Evolutionary conservation across 2,888 invertebrate species (phyloP).

Genomic region (Pyrgus malvae): DNA sequence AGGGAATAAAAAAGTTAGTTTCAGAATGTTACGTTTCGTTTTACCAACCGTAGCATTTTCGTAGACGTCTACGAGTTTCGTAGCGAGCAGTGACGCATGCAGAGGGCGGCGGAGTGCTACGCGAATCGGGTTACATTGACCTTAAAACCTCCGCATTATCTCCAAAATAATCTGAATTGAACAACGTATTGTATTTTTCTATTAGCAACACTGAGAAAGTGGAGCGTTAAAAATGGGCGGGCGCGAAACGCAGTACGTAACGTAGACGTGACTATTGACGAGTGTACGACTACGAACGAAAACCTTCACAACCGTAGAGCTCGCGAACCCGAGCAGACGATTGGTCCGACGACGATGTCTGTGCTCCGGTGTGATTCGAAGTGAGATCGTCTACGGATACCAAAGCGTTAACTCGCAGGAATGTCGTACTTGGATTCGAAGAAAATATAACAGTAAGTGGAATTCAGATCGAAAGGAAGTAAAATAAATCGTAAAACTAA

Average conservation of each 20-base stretch:
- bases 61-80: slow-evolving; percentile 72
- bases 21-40: slow-evolving; percentile 34
- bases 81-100: slow-evolving; percentile 67
- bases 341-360: slow-evolving; percentile 20
- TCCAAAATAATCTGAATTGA: slow-evolving; percentile 35
- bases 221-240: slow-evolving; percentile 22
- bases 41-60: slow-evolving; percentile 44
- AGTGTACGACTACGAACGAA: slow-evolving; percentile 32
- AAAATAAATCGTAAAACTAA: not conserved
- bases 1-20: not conserved
- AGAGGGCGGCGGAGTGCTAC: slow-evolving; percentile 64
- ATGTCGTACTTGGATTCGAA: not conserved
- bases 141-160: slow-evolving; percentile 56
- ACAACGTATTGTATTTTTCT: slow-evolving; percentile 31
- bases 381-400: not conserved
- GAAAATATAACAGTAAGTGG: not conserved
- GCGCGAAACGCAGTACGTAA: slow-evolving; percentile 24
- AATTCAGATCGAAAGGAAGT: no score
- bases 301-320: slow-evolving; percentile 27
- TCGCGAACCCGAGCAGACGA: slow-evolving; percentile 22
- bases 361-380: slow-evolving; percentile 1
- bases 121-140: slow-evolving; percentile 57
- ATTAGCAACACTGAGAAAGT: slow-evolving; percentile 35
- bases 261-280: slow-evolving; percentile 25
- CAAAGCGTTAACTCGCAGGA: not conserved